phyloP scores from a whole-genome alignment of 1,140 invertebrate species.

The Drosophila saltans region DNA sequence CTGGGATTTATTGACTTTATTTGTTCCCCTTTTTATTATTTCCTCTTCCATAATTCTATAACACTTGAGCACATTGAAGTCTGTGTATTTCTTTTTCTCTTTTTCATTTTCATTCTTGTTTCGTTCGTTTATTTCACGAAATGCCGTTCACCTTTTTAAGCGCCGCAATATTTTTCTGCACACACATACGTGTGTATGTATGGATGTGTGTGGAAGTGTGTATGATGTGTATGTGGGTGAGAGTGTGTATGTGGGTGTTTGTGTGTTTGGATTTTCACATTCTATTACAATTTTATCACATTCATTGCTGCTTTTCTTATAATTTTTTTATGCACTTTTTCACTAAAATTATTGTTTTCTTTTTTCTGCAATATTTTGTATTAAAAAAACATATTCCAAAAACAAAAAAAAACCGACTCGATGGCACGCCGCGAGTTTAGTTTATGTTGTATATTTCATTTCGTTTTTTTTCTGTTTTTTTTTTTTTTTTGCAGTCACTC shows the following conservation, averaged over 20 bases:
- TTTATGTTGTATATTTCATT: conserved; percentile 51
- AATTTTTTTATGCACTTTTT: conserved; percentile 36
- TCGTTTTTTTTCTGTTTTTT: conserved; percentile 43
- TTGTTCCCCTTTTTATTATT: conserved; percentile 8
- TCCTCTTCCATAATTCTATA: neutral
- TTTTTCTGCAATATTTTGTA: conserved; percentile 25
- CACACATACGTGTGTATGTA: conserved; percentile 70
- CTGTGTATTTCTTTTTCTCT: conserved; percentile 24
- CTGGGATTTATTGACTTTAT: neutral
- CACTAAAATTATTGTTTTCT: conserved; percentile 32
- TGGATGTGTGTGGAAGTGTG: conserved; percentile 29
- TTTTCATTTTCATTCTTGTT: conserved; percentile 15
- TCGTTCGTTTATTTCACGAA: conserved; percentile 57
- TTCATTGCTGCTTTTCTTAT: conserved; percentile 51
- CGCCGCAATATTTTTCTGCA: conserved; percentile 81
- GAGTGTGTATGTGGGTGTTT: conserved; percentile 31
- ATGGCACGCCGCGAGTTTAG: conserved; percentile 57
- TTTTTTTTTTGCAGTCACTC: conserved; percentile 41
- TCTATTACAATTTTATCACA: conserved; percentile 78
- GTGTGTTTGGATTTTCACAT: conserved; percentile 70
- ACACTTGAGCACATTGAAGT: conserved; percentile 21
- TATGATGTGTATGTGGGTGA: conserved; percentile 27
- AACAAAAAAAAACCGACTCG: conserved; percentile 47
- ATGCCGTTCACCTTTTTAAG: conserved; percentile 81
- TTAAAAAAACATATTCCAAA: conserved; percentile 19